Percentiles rank a stretch among this genome's conserved stretches.
Conservation (phyloP, 1,140 invertebrate species). For the Zaprionus taronus region DNA sequence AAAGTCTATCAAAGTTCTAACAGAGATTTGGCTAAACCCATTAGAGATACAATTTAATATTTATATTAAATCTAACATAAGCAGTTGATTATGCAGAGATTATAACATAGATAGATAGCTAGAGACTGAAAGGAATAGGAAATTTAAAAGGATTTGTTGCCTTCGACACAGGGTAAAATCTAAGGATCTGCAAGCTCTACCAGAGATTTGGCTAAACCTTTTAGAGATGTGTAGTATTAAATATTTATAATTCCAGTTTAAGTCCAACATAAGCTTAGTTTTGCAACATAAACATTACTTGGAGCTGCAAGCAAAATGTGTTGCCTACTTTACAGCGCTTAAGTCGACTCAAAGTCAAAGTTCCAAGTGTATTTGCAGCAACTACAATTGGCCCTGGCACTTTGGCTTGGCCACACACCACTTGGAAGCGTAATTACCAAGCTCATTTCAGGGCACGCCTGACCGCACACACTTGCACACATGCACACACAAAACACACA, state of each 20-base stretch:
- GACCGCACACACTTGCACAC: not conserved
- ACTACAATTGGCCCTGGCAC: slow-evolving; percentile 11
- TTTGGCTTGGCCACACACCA: slow-evolving; percentile 18
- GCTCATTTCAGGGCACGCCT: slow-evolving; percentile 4
- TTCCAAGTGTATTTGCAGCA: slow-evolving; percentile 13
- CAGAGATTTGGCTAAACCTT: too few species aligned
- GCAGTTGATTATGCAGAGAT: not conserved
- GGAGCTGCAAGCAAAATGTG: not conserved
- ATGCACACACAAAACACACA: not conserved
- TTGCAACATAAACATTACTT: not conserved
- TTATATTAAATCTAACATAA: too few species aligned
- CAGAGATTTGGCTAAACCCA: too few species aligned
- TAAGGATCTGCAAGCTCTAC: too few species aligned
- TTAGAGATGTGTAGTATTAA: too few species aligned
- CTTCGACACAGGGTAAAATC: too few species aligned
- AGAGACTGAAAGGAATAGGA: not conserved
- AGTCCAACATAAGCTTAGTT: not conserved
- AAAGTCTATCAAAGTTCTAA: too few species aligned
- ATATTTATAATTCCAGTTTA: not conserved
- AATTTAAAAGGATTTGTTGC: too few species aligned
- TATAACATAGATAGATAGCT: not conserved
- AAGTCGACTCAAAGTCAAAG: slow-evolving; percentile 5
- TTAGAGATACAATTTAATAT: too few species aligned
- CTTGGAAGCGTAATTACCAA: slow-evolving; percentile 17
- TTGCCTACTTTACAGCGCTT: not conserved